These are phyloP conservation scores for Malthinus seriepunctatus DNA, from an alignment of 2,888 invertebrate genomes.

Conservation along the genomic window DNA sequence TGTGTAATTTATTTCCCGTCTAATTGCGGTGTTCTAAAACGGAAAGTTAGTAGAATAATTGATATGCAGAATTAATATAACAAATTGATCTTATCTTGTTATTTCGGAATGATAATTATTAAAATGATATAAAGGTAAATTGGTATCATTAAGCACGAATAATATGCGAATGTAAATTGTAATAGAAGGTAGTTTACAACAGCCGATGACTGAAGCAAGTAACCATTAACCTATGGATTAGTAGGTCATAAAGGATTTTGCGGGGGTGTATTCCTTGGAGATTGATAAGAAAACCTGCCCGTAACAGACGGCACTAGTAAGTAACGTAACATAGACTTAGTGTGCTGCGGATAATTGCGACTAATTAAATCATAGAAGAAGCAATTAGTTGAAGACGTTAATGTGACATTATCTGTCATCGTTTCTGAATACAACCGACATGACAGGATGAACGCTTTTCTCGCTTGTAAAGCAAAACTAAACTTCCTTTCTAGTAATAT, in stretches of 20 bases:
- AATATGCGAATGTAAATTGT: constrained; percentile 5
- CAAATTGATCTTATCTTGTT: no score
- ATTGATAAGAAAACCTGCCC: constrained; percentile 33
- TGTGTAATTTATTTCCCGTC: no score
- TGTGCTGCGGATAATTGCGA: constrained; percentile 40
- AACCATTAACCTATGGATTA: constrained; percentile 21
- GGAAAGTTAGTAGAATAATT: no score
- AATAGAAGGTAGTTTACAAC: constrained; percentile 8
- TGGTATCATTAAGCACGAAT: no score
- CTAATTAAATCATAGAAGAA: constrained; percentile 42
- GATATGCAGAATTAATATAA: no score
- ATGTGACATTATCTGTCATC: constrained; percentile 40
- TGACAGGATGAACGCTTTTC: constrained; percentile 25
- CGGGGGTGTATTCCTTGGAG: constrained; percentile 16
- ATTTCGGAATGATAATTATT: no score
- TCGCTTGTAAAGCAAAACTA: constrained; percentile 24
- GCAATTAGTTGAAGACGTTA: constrained; percentile 42
- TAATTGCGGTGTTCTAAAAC: no score
- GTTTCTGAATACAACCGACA: constrained; percentile 37
- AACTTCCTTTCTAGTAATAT: constrained; percentile 24
- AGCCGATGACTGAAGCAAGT: constrained; percentile 11
- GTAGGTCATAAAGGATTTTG: constrained; percentile 22
- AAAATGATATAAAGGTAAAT: no score
- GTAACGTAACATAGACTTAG: constrained; percentile 31
- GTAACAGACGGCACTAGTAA: constrained; percentile 32